Percentiles rank a stretch among this genome's conserved stretches.
Evolutionary conservation across 2,113 vertebrate genomes (phyloP).

Genomic region (Acrocephalus arundinaceus): DNA sequence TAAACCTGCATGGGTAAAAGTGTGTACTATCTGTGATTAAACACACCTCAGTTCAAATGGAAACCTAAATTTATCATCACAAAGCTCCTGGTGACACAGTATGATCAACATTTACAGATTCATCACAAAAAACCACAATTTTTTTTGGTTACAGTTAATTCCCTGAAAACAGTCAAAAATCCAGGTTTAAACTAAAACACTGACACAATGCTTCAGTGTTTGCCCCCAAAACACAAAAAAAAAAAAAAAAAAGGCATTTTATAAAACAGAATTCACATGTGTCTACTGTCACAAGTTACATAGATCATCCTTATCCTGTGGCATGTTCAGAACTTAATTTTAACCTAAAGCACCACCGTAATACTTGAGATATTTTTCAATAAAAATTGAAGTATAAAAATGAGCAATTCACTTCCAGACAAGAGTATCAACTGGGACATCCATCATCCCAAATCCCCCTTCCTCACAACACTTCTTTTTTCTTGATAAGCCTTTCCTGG

Average conservation of each 20-base stretch:
- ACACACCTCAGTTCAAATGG: background rate
- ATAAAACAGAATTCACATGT: background rate
- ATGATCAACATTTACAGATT: background rate
- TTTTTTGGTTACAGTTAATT: background rate
- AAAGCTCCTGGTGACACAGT: background rate
- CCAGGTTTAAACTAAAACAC: background rate
- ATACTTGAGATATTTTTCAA: background rate
- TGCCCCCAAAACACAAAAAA: rapidly evolving
- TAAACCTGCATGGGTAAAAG: background rate
- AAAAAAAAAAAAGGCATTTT: rapidly evolving
- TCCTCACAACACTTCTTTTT: background rate
- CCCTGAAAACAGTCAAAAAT: background rate
- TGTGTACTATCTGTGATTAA: background rate
- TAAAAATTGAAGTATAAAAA: background rate
- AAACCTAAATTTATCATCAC: background rate
- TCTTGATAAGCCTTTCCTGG: background rate
- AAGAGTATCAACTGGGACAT: background rate
- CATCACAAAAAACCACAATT: background rate
- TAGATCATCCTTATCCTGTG: background rate
- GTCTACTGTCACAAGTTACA: background rate
- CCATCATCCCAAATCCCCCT: background rate
- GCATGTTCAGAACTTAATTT: background rate
- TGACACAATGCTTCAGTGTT: rapidly evolving
- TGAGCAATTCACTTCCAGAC: background rate
- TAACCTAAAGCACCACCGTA: background rate